Base-by-base conservation (phyloP, 2,797 vertebrate species). In the Myiotriccus ornatus region DNA sequence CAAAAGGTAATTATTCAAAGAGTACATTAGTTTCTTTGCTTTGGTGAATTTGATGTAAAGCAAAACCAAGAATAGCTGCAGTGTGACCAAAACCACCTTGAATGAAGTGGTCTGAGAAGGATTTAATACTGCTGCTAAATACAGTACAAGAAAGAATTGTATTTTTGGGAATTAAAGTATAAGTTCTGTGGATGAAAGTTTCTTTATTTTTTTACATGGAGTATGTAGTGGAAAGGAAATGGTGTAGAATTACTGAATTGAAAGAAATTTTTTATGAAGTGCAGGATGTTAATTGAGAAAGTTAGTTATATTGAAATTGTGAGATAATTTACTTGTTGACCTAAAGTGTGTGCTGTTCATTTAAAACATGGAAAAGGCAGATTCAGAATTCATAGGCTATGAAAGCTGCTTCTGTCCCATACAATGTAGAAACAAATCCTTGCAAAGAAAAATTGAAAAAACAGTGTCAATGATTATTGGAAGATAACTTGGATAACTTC, bases 351-450 rank as follows among this genome's bases (percentile, higher is more conserved):
- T 74, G 41, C 35, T 50, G 5, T 65, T 82, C 46, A 3, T 91
- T 47, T 84, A 57, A 76, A 84, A 39, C 17, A 37, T 24, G 25
- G 34, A 59, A 73, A 44, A 63, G 30, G 19, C 22, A 75, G 10
- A 44, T 35, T 84, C 4, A 5, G 14, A 47, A 34, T 78, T 86
- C 18, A 6, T 55, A 78, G 50, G 24, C 27, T 52, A 7, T 2
- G 1, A 34, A 71, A 60, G 12, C 12, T 0, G 0, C 1, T 4
- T 65, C 23, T 70, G 13, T 63, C 27, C 25, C 14, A 47, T 47
- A 39, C 7, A n/a, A 30, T 37, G 24, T 57, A 43, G 44, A 71
- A 81, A 55, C 2, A 88, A 62, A 59, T 62, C 8, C n/a, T 62
- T 89, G 35, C n/a, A 39, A 76, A 86, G 41, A 27, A 75, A 82